Base-by-base conservation (phyloP, 2,888 invertebrate species). In the Catocala nupta region DNA sequence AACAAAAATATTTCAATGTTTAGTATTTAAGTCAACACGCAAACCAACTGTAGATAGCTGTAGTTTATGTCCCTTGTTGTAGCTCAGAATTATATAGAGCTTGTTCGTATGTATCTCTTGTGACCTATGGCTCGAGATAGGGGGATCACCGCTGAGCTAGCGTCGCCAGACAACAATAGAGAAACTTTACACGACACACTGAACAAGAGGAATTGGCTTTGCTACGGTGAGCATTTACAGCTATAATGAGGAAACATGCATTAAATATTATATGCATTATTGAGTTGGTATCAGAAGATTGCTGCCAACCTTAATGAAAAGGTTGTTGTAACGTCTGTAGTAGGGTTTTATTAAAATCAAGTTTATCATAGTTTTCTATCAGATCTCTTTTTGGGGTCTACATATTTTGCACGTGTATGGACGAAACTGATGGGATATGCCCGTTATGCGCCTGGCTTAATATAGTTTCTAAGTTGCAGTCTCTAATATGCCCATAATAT, bases 111-210 rank as follows among this genome's bases (percentile, higher is more conserved):
- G 68, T 65, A 75, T 74, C 60, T 70, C 70, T 60, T 69, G 70
- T 72, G 70, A 75, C 71, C 74, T 77, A 73, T 71, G 73, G 67
- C 72, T 70, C 64, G 69, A 75, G 81, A 77, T 78, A 75, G 67
- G 66, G 63, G 70, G 71, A 79, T 80, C 77, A 77, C 72, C 56
- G 63, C 69, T 65, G 73, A 78, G 73, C 69, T 65, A 56, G 63
- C 63, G 66, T 68, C 64, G 72, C 57, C 66, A 81, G 75, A 81
- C 76, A 81, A 78, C 78, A 81, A 81, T 80, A 73, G 77, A 68
- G 77, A 73, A 78, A 81, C 75, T 77, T 78, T 74, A 73, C 71
- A 70, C 71, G 70, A 68, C 65, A 74, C 77, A 71, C 77, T 70
- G 68, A 80, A 74, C 63, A 75, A 67, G 71, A 77, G 63, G 63